Conservation (phyloP, 2,113 vertebrate species). For the Mesoclemmys tuberculata region DNA sequence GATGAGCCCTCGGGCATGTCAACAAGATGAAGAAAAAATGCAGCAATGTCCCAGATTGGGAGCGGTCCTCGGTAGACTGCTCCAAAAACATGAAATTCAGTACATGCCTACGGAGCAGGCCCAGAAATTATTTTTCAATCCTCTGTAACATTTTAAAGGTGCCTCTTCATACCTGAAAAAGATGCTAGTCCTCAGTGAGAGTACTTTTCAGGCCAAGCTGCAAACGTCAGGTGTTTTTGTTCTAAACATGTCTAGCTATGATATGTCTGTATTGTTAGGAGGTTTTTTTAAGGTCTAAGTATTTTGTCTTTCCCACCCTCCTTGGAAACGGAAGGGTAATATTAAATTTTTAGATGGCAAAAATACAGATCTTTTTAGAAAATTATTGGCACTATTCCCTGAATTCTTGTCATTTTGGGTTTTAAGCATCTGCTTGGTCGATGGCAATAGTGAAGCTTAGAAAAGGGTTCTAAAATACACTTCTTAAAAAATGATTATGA, state of each 20-base stretch:
- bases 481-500: too few relatives aligned
- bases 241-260: background rate
- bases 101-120: background rate
- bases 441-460: background rate
- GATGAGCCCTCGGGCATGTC: background rate
- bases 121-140: background rate
- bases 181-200: rapidly evolving
- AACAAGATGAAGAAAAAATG: background rate
- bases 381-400: background rate
- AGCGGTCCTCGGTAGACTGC: background rate
- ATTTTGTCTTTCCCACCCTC: background rate
- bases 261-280: background rate
- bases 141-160: background rate
- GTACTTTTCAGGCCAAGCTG: background rate
- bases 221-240: background rate
- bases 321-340: background rate
- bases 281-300: background rate
- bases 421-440: background rate
- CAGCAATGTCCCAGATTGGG: background rate
- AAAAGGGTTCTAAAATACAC: background rate
- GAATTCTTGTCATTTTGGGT: background rate
- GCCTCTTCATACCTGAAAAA: background rate
- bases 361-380: background rate
- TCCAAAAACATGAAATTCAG: background rate
- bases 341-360: background rate